Base-by-base conservation (phyloP, 1,140 invertebrate genomes). In the Lepidostoma basale region DNA sequence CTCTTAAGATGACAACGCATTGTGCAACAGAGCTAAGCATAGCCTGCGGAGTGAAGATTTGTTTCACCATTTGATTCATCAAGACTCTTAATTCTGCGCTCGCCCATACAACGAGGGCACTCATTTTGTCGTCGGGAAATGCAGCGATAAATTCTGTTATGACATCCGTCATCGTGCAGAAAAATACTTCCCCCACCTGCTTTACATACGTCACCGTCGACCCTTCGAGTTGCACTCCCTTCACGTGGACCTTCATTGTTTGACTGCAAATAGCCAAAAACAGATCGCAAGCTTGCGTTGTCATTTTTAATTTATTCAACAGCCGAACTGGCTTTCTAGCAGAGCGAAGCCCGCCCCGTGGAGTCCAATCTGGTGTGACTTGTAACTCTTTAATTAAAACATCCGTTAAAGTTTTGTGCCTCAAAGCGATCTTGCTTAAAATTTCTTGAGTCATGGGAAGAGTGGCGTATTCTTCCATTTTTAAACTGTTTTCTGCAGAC, bases 21-120 rank as follows among this genome's bases (percentile, higher is more conserved):
- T 97, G 93, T 10, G 95, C 89, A 47, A 98, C 85, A 3, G 89
- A 89, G 47, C 90, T 89, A 62, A 97, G 77, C 3, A 90, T 88
- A 59, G 93, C 90, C 82, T 97, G 94, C 12, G 95, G 93, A 72
- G 92, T 92, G 77, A 99, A 97, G 16, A 98, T 90, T 80, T 98
- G 95, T 75, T 88, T 96, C 74, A 88, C 89, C 78, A 91, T 91
- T 88, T 88, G 92, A 80, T 84, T 89, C 77, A 85, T 94, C 76
- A 92, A 90, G 82, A 88, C 86, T 77, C 89, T 90, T 44, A 98
- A 81, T 82, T 99, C 95, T 69, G 89, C 86, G 73, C 91, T 93
- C 68, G 91, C 90, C 96, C 96, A 98, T 1, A 97, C 91, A 68
- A 96, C 88, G 72, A 97, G 90, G 69, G 92, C 94, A 85, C 88